Conservation (phyloP, 2,888 invertebrate species). For the Cerastis leucographa region DNA sequence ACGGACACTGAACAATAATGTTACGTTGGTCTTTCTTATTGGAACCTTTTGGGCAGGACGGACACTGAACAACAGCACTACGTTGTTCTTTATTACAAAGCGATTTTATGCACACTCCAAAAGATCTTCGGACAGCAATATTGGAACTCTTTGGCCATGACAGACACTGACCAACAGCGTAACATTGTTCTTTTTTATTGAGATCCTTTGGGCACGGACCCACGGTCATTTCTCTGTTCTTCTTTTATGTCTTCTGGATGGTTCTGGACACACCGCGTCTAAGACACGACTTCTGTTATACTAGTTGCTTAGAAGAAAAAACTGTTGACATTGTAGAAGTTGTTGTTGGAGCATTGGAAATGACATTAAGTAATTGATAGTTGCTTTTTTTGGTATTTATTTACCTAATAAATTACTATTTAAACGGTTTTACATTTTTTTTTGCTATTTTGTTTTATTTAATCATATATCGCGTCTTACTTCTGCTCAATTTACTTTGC, state of each 20-base stretch:
- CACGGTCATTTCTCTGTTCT: not conserved
- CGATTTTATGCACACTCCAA: not conserved
- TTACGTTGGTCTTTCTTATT: not conserved
- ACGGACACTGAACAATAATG: not conserved
- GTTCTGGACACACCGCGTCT: not conserved
- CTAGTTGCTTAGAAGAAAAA: slow-evolving; percentile 5
- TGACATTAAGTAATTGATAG: not conserved
- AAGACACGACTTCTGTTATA: not conserved
- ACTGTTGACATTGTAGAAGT: not conserved
- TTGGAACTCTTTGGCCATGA: not conserved
- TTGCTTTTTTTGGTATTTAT: not conserved
- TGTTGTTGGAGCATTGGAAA: not conserved
- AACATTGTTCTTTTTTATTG: not conserved
- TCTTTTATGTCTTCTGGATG: not conserved
- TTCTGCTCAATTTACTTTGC: not conserved
- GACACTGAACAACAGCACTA: not conserved
- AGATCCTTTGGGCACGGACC: not conserved
- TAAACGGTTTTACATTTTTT: slow-evolving; percentile 34
- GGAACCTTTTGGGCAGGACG: not conserved
- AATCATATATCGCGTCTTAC: not conserved
- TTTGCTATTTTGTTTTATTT: slow-evolving; percentile 6
- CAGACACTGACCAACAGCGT: not conserved
- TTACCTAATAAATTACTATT: not conserved
- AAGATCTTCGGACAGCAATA: not conserved
- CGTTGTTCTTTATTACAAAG: not conserved